These are phyloP conservation scores for Cryptomyrus ogoouensis DNA, from an alignment of 2,113 vertebrate species.

Conservation along the genomic window DNA sequence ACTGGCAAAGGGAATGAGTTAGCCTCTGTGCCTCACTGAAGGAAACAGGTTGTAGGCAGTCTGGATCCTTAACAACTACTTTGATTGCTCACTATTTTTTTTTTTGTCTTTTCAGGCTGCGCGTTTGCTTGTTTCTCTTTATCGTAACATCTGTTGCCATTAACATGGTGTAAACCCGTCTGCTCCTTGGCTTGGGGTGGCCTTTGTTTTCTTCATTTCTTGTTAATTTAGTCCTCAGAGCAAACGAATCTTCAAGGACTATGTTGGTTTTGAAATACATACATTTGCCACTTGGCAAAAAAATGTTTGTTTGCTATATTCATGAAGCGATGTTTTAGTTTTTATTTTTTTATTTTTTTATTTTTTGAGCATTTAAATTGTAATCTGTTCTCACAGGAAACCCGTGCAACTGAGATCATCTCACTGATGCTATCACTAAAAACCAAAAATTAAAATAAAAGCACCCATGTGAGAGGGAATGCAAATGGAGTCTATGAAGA, in stretches of 20 bases:
- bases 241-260: neutral
- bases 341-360: neutral
- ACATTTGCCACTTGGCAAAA: neutral
- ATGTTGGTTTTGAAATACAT: neutral
- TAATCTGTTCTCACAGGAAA: neutral
- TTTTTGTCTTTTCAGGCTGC: neutral
- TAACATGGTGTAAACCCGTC: neutral
- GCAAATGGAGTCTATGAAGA: neutral
- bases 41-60: neutral
- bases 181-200: neutral
- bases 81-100: neutral
- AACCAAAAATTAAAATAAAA: neutral
- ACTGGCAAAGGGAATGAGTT: neutral
- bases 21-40: neutral
- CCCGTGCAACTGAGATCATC: constrained; percentile 7
- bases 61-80: neutral
- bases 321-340: neutral
- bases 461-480: neutral
- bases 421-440: neutral
- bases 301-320: neutral
- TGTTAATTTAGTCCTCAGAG: neutral
- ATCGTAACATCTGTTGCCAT: neutral
- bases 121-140: neutral
- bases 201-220: neutral
- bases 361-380: neutral